Percentiles rank a stretch among this genome's conserved stretches.
Conservation (phyloP, 1,140 invertebrate species). For the Bathynomus jamesi region DNA sequence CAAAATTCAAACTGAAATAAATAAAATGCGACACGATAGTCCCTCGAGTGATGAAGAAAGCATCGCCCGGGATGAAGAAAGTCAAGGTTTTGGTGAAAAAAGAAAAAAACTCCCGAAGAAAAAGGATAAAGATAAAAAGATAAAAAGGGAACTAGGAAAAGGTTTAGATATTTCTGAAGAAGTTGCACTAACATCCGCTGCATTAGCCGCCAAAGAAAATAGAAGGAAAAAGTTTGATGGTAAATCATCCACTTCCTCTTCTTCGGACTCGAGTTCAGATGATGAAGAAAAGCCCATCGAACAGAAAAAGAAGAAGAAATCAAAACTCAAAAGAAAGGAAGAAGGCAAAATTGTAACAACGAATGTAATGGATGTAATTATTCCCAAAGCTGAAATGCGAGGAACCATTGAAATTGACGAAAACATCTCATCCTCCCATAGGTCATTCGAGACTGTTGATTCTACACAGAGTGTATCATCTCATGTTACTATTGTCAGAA, state of each 20-base stretch:
- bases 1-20: slow-evolving; percentile 26
- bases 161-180: slow-evolving; percentile 19
- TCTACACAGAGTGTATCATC: no score
- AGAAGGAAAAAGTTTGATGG: slow-evolving; percentile 15
- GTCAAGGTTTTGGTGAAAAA: slow-evolving; percentile 7
- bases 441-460: no score
- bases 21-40: slow-evolving; percentile 24
- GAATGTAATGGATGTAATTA: no score
- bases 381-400: no score
- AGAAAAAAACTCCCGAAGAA: slow-evolving; percentile 26
- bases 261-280: slow-evolving; percentile 28
- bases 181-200: slow-evolving; percentile 10
- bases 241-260: slow-evolving; percentile 16
- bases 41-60: slow-evolving; percentile 27
- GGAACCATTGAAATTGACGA: no score
- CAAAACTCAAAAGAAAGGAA: slow-evolving; percentile 5
- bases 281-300: slow-evolving; percentile 15
- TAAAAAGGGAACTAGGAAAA: slow-evolving; percentile 16
- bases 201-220: slow-evolving; percentile 23
- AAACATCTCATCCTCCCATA: no score
- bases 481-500: not conserved
- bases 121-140: slow-evolving; percentile 27
- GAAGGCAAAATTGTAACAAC: no score
- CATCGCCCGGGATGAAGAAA: slow-evolving; percentile 5
- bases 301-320: slow-evolving; percentile 21